Percentiles rank a stretch among this genome's conserved stretches.
Evolutionary conservation across 2,797 vertebrate species (phyloP).

Genomic region (Melanotaenia pygmaea): DNA sequence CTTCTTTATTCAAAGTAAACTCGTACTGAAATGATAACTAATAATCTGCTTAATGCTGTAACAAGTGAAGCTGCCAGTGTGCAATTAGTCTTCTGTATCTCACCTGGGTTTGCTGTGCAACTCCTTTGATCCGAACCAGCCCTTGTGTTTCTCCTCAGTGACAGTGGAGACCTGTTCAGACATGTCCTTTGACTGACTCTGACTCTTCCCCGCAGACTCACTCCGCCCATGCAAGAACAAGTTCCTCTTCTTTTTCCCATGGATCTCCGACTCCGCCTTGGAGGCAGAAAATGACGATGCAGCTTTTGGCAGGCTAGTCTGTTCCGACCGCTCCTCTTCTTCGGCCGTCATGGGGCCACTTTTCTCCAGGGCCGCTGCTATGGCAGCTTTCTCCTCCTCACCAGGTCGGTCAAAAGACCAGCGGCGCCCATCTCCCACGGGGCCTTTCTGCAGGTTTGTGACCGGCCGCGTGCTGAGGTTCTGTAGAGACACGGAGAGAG

Average conservation of each 20-base stretch:
- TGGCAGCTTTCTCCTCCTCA: slow-evolving; percentile 83
- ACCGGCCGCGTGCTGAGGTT: slow-evolving; percentile 67
- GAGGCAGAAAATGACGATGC: slow-evolving; percentile 34
- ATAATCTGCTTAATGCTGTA: slow-evolving; percentile 11
- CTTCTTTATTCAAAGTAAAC: slow-evolving; percentile 1
- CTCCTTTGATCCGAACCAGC: slow-evolving; percentile 92
- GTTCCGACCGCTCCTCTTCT: slow-evolving; percentile 60
- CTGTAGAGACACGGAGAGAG: slow-evolving; percentile 83
- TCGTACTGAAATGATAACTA: slow-evolving; percentile 11
- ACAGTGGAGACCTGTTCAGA: slow-evolving; percentile 25
- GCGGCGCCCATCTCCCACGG: slow-evolving; percentile 73
- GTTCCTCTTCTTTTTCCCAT: slow-evolving; percentile 79
- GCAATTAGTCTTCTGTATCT: slow-evolving; percentile 38
- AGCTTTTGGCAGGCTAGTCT: slow-evolving; percentile 53
- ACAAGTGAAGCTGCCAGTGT: slow-evolving; percentile 9
- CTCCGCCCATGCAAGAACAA: slow-evolving; percentile 83
- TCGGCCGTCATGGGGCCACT: slow-evolving; percentile 77
- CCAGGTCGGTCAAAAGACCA: slow-evolving; percentile 85
- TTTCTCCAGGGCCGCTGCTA: slow-evolving; percentile 78
- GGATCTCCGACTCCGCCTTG: slow-evolving; percentile 40
- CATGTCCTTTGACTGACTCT: slow-evolving; percentile 60
- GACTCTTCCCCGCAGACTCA: slow-evolving; percentile 72
- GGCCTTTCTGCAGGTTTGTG: slow-evolving; percentile 60
- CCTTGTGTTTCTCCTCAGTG: slow-evolving; percentile 83
- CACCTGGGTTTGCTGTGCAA: slow-evolving; percentile 92